Base-by-base conservation (phyloP, 2,888 invertebrate genomes). In the Orthonevra nobilis region DNA sequence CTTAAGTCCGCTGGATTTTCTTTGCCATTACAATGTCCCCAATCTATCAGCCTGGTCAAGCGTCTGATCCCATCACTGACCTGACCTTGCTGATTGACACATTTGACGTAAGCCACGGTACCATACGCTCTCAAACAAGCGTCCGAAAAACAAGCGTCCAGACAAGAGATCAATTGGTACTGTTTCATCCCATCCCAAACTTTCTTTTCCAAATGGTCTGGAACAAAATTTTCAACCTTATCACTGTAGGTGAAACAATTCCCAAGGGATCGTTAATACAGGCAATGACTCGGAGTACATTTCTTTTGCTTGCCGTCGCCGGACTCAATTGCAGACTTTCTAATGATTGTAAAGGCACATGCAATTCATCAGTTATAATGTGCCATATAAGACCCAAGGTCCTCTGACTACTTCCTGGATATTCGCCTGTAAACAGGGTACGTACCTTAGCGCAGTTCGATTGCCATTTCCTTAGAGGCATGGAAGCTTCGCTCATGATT, bases 321-420 rank as follows among this genome's bases (percentile, higher is more conserved):
- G 10, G 1, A 10, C 26, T n/a, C n/a, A 32, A 23, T 14, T 58
- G 42, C 17, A 58, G 58, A 23, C 42, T 19, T 42, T 58, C 10
- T 7, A 42, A 19, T 20, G 58, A 26, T 20, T 5, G 23, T 36
- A 54, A 15, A 23, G 52, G 38, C 23, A 54, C 52, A 38, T 54
- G 36, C 52, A 54, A 54, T 15, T 54, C 34, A 14, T 52, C 52
- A n/a, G 40, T 17, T 3, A 12, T n/a, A 40, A 40, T 15, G 14
- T 56, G 56, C 42, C 58, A 58, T 32, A 42, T 14, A 10, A 58
- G 58, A 19, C 30, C 42, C 32, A 58, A 58, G 5, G 32, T 42
- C 42, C 30, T 42, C 10, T 58, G 58, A 58, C 30, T 30, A 30
- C n/a, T 30, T n/a, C 7, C 17, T n/a, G 5, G 3, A 0, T 17